Base-by-base conservation (phyloP, 2,797 vertebrate species). In the Liparis tanakae region DNA sequence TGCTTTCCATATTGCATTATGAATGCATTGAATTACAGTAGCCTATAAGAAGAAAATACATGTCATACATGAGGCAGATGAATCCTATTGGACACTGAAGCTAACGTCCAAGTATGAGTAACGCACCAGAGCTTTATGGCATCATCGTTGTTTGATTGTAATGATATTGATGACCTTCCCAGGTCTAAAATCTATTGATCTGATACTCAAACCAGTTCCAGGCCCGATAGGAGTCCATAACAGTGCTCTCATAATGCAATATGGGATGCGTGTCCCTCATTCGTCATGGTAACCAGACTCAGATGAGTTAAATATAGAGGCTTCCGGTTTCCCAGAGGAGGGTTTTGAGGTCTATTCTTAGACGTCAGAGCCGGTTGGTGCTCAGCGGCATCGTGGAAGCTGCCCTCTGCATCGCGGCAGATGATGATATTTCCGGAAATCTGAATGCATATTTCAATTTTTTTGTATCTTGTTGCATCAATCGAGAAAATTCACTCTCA, bases 251-350 rank as follows among this genome's bases (percentile, higher is more conserved):
- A 43, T 92, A 92, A 92, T 91, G 86, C 84, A 91, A 92, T 93
- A 92, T 84, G 77, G 77, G 85, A 90, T 79, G 78, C 80, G 67
- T 86, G 79, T 82, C 85, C 66, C 84, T 90, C 91, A 88, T 93
- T 91, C 82, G 85, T 92, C 90, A 92, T 89, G 81, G 87, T 89
- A 89, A 91, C 91, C 89, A 89, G 91, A 91, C 91, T 88, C 73
- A 81, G 85, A 91, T 70, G 87, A 91, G 92, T 90, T 92, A 92
- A 90, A 93, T 91, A 93, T 93, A 92, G 92, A 84, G n/a, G 76
- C 89, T 91, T 91, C 90, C 87, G 87, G 88, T 90, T 91, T 81
- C 81, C 81, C 83, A 77, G 84, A 86, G 90, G 87, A 90, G 81
- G 85, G 80, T 87, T 92, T 92, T 89, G 87, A 84, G 70, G 73